phyloP scores from a whole-genome alignment of 2,888 invertebrate genomes.

The Drosophila helvetica region DNA sequence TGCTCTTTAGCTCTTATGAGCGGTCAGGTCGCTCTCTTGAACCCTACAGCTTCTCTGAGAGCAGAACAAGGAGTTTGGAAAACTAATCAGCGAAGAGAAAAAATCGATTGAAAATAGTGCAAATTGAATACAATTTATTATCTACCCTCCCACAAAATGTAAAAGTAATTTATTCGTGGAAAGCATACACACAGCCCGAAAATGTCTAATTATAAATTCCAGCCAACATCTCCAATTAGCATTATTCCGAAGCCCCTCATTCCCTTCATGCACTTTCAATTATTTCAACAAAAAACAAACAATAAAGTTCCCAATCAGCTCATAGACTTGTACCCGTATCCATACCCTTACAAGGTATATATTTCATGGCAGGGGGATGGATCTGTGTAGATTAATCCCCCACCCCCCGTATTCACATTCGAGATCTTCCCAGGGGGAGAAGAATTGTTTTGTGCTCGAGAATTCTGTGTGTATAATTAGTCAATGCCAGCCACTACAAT shows the following conservation, averaged over 20 bases:
- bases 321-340: constrained; percentile 6
- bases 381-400: background rate
- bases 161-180: constrained; percentile 7
- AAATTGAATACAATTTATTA: background rate
- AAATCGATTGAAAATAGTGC: background rate
- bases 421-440: constrained; percentile 14
- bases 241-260: background rate
- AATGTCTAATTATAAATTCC: constrained; percentile 24
- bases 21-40: too few relatives aligned
- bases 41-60: background rate
- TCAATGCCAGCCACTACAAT: constrained; percentile 12
- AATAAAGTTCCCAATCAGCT: constrained; percentile 20
- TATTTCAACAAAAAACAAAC: constrained; percentile 5
- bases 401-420: background rate
- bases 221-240: constrained; percentile 24
- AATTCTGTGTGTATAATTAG: constrained; percentile 44
- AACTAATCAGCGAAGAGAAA: too few relatives aligned
- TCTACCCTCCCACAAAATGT: background rate
- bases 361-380: background rate
- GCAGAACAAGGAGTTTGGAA: background rate
- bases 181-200: background rate
- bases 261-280: background rate
- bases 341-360: constrained; percentile 3
- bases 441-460: constrained; percentile 6
- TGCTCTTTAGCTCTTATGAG: too few relatives aligned